phyloP scores from a whole-genome alignment of 2,113 vertebrate species.

The Zosterops lateralis region DNA sequence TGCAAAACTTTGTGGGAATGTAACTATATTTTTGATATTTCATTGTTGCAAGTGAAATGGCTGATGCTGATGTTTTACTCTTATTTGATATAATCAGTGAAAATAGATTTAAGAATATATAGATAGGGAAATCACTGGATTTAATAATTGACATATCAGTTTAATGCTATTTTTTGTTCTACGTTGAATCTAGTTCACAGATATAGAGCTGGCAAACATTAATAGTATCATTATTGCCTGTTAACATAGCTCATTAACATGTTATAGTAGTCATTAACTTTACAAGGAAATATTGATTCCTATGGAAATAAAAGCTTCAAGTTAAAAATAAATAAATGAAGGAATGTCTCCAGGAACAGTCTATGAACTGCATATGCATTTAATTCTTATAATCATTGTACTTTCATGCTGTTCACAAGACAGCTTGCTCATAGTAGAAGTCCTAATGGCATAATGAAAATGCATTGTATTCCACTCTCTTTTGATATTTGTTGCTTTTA shows the following conservation, averaged over 20 bases:
- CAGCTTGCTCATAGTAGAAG: neutral
- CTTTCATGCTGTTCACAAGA: neutral
- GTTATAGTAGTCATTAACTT: constrained; percentile 16
- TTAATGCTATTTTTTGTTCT: neutral
- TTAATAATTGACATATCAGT: neutral
- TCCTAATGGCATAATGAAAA: neutral
- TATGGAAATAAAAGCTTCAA: neutral
- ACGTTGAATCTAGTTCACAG: neutral
- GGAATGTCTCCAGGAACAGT: neutral
- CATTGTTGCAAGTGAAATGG: neutral
- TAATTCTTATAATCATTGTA: neutral
- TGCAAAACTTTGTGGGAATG: neutral
- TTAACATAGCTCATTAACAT: neutral
- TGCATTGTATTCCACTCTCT: neutral
- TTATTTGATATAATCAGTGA: neutral
- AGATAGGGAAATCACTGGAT: neutral
- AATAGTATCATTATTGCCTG: neutral
- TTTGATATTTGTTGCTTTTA: neutral
- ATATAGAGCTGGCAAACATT: neutral
- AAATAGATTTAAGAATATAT: neutral
- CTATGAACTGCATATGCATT: neutral
- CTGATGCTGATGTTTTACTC: neutral
- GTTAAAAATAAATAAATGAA: constrained; percentile 13
- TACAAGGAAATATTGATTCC: constrained; percentile 8
- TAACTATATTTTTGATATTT: neutral